Conservation (phyloP, 2,113 vertebrate species). For the Osmerus eperlanus region DNA sequence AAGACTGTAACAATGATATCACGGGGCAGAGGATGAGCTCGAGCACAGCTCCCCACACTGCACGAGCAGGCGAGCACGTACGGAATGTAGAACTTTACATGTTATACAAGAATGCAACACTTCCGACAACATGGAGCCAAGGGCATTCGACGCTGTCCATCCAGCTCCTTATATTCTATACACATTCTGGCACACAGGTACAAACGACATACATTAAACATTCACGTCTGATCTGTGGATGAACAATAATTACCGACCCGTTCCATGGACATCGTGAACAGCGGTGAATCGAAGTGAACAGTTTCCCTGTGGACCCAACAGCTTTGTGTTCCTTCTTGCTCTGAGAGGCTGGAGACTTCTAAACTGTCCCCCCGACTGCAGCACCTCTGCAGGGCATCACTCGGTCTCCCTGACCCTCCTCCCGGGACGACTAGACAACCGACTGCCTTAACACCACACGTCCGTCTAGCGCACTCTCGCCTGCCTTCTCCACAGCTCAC, state of each 20-base stretch:
- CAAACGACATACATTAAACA: neutral
- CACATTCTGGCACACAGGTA: neutral
- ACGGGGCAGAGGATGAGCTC: neutral
- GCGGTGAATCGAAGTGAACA: conserved; percentile 2
- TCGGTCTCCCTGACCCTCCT: conserved; percentile 18
- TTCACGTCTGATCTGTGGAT: neutral
- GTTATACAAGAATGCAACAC: conserved; percentile 3
- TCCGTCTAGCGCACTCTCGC: conserved; percentile 24
- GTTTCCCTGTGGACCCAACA: conserved; percentile 23
- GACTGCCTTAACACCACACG: conserved; percentile 21
- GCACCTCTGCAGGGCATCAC: conserved; percentile 26
- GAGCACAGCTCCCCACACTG: neutral
- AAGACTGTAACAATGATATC: conserved; percentile 15
- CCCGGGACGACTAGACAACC: conserved; percentile 13
- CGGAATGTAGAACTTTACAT: neutral
- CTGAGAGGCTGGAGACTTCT: conserved; percentile 14
- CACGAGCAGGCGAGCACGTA: neutral
- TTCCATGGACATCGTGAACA: conserved; percentile 47
- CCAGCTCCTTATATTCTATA: neutral
- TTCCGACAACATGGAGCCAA: neutral
- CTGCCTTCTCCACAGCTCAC: conserved; percentile 24
- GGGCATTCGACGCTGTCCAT: neutral
- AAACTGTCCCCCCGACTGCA: neutral
- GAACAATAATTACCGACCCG: conserved; percentile 52
- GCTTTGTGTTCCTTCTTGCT: conserved; percentile 7